Evolutionary conservation across 2,797 vertebrate species (phyloP).

Genomic region (Sandelia bainsii): DNA sequence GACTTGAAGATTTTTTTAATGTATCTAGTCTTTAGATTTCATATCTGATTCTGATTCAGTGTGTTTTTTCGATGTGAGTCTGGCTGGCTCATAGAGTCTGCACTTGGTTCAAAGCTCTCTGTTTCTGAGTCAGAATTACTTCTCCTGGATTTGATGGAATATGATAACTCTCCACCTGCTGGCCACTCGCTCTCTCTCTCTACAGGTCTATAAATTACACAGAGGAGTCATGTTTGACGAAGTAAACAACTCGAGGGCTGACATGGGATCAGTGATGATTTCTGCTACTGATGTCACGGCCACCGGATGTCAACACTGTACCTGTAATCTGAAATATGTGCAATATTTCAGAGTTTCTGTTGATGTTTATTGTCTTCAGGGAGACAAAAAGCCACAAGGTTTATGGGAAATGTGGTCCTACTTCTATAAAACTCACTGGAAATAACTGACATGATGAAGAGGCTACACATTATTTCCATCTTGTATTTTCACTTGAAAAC

Average conservation of each 20-base stretch:
- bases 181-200: slow-evolving; percentile 20
- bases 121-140: slow-evolving; percentile 22
- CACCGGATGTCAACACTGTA: neutral
- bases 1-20: too few relatives aligned
- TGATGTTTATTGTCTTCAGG: too few relatives aligned
- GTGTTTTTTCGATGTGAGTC: too few relatives aligned
- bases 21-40: too few relatives aligned
- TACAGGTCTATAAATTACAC: slow-evolving; percentile 51
- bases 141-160: slow-evolving; percentile 22
- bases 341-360: neutral
- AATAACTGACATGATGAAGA: neutral
- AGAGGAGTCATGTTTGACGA: slow-evolving; percentile 36
- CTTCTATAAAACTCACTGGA: too few relatives aligned
- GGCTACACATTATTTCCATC: neutral
- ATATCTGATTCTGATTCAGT: too few relatives aligned
- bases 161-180: slow-evolving; percentile 42
- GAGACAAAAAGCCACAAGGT: neutral
- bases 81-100: too few relatives aligned
- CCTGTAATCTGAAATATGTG: neutral
- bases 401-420: neutral
- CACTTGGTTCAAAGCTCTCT: slow-evolving; percentile 1
- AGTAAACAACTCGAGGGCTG: slow-evolving; percentile 53
- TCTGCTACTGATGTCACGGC: neutral
- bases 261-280: slow-evolving; percentile 25
- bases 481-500: neutral